Percentiles rank a stretch among this genome's conserved stretches.
Conservation (phyloP, 2,113 vertebrate species). For the Trematocara nigrifrons region DNA sequence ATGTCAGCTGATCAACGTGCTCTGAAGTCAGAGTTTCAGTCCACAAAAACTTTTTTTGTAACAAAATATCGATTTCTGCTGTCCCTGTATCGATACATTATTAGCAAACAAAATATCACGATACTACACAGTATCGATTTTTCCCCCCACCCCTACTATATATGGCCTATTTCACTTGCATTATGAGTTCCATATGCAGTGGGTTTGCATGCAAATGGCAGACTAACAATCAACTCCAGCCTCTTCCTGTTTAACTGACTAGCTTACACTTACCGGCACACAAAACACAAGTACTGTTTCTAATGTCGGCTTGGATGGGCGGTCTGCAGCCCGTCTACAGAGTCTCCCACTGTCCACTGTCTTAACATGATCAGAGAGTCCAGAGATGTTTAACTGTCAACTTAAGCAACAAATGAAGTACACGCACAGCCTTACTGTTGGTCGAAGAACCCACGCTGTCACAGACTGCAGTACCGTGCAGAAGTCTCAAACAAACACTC, state of each 20-base stretch:
- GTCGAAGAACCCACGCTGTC: background rate
- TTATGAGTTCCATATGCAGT: background rate
- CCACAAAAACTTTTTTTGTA: no score
- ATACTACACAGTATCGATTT: no score
- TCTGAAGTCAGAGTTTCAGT: no score
- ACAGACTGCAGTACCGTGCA: background rate
- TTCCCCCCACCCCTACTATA: background rate
- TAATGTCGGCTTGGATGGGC: background rate
- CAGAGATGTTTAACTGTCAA: background rate
- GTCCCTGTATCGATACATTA: no score
- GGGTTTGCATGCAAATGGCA: background rate
- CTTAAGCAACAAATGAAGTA: background rate
- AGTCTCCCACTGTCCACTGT: background rate
- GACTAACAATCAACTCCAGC: background rate
- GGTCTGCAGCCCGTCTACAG: background rate
- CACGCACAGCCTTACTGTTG: background rate
- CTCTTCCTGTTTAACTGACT: background rate
- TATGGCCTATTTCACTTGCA: background rate
- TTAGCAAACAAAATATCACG: no score
- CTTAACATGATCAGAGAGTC: background rate
- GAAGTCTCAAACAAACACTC: background rate
- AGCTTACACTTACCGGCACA: background rate
- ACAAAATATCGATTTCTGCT: no score
- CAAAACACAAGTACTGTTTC: no score
- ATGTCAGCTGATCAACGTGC: no score